phyloP scores from a whole-genome alignment of 2,888 invertebrate species.

The Hypsopygia costalis region DNA sequence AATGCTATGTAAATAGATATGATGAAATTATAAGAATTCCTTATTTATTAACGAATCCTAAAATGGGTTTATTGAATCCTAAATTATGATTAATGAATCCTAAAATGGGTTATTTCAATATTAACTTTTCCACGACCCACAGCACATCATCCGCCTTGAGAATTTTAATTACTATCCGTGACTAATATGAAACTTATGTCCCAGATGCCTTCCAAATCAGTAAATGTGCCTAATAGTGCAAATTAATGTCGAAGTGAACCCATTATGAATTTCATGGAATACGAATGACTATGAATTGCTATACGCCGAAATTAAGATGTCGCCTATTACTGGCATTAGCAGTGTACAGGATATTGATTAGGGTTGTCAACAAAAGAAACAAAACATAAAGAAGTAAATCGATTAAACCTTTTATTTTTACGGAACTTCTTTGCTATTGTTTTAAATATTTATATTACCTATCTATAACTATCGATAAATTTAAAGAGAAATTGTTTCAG shows the following conservation, averaged over 20 bases:
- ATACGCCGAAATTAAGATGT: constrained; percentile 58
- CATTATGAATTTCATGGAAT: constrained; percentile 57
- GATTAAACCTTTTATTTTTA: too few species aligned
- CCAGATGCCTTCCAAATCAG: constrained; percentile 1
- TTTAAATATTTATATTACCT: too few species aligned
- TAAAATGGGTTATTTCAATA: too few species aligned
- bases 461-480: too few species aligned
- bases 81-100: too few species aligned
- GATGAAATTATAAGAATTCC: too few species aligned
- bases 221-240: not conserved
- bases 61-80: too few species aligned
- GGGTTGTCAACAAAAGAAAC: constrained; percentile 29
- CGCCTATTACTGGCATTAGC: constrained; percentile 28
- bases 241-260: constrained; percentile 30
- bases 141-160: not conserved
- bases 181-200: constrained; percentile 1
- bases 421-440: too few species aligned
- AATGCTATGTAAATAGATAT: too few species aligned
- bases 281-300: constrained; percentile 58
- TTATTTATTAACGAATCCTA: too few species aligned
- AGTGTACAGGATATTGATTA: constrained; percentile 18
- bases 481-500: too few species aligned
- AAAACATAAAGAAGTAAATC: too few species aligned
- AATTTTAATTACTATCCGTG: constrained; percentile 1
- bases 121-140: not conserved